Conservation (phyloP, 2,113 vertebrate species). For the Pygoscelis antarcticus region DNA sequence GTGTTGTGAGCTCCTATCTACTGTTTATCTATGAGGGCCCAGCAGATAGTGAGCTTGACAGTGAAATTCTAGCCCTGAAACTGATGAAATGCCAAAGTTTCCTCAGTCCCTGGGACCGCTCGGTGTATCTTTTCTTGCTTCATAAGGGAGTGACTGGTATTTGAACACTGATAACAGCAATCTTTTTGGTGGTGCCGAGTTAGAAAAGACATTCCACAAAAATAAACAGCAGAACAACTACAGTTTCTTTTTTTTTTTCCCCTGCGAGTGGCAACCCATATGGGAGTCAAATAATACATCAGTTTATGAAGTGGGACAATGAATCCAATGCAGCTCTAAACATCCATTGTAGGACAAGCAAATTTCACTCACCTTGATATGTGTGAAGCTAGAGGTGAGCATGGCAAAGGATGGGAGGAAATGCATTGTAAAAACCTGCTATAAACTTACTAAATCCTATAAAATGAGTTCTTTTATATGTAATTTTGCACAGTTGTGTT, state of each 20-base stretch:
- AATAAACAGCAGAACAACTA: conserved; percentile 67
- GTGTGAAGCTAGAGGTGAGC: background rate
- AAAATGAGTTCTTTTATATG: background rate
- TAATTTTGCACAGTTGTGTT: background rate
- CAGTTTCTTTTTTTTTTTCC: background rate
- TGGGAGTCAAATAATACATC: background rate
- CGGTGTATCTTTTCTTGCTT: conserved; percentile 76
- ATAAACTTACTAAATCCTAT: background rate
- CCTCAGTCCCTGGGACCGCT: conserved; percentile 57
- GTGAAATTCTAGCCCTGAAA: conserved; percentile 77
- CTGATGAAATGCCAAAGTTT: conserved; percentile 77
- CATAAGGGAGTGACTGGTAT: conserved; percentile 83
- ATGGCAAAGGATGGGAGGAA: background rate
- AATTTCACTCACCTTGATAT: background rate
- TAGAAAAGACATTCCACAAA: conserved; percentile 79
- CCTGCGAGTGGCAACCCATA: background rate
- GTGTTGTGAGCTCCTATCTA: conserved; percentile 70
- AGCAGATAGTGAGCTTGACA: conserved; percentile 76
- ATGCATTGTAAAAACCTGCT: background rate
- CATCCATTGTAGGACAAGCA: background rate
- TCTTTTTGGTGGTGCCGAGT: conserved; percentile 72
- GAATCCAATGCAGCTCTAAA: background rate
- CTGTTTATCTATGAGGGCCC: conserved; percentile 75
- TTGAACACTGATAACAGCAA: conserved; percentile 80
- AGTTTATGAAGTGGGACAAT: background rate